A percentile compares a stretch with the other conserved stretches of the same genome.
phyloP scores from a whole-genome alignment of 2,888 invertebrate genomes.

The Zootermopsis nevadensis region DNA sequence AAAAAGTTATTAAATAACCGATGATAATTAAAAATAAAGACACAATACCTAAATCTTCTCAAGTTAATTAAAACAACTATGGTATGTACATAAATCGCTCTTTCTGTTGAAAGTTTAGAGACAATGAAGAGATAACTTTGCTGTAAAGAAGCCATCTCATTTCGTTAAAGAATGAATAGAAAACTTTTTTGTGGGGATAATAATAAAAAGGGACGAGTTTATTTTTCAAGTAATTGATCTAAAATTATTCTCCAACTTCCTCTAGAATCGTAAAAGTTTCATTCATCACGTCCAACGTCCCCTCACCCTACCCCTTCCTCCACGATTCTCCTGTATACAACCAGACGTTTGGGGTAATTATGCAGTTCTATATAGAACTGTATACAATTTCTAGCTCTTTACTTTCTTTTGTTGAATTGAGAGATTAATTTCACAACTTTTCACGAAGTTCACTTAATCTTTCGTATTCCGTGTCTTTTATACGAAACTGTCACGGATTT shows the following conservation, averaged over 20 bases:
- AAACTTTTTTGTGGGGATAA: constrained; percentile 21
- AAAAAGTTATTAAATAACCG: too few species aligned
- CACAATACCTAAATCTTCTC: too few species aligned
- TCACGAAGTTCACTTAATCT: constrained; percentile 26
- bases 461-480: constrained; percentile 8
- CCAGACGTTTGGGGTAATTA: constrained; percentile 17
- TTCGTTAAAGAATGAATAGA: background rate
- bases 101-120: background rate
- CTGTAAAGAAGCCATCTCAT: background rate
- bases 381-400: background rate
- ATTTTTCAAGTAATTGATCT: constrained; percentile 33
- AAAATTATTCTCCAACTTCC: constrained; percentile 15
- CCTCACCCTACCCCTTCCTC: background rate
- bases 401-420: background rate
- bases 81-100: background rate
- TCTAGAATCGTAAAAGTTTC: background rate
- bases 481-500: background rate
- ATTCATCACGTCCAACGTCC: constrained; percentile 7
- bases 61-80: background rate
- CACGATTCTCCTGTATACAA: too few species aligned
- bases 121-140: background rate
- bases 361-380: constrained; percentile 6
- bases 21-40: too few species aligned
- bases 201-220: background rate
- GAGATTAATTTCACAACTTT: constrained; percentile 29